Conservation (phyloP, 2,888 invertebrate genomes). For the Timema podura region DNA sequence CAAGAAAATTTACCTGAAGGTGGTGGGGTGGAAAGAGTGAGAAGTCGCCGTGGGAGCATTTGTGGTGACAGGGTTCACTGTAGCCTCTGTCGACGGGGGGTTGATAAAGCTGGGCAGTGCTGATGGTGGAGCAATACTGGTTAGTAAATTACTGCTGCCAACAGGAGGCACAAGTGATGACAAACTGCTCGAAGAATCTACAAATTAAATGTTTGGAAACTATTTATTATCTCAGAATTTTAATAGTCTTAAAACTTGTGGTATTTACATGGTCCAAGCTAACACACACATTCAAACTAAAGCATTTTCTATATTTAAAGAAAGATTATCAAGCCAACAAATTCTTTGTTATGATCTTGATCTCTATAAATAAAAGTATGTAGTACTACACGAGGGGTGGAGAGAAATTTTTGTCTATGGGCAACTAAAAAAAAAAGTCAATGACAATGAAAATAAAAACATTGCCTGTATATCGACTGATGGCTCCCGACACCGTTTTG, state of each 20-base stretch:
- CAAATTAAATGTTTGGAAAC: slow-evolving; percentile 28
- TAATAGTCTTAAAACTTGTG: background rate
- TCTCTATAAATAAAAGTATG: too few species aligned
- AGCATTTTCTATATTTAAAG: too few species aligned
- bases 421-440: too few species aligned
- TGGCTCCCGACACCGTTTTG: too few species aligned
- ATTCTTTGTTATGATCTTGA: too few species aligned
- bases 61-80: slow-evolving; percentile 11
- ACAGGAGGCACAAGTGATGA: slow-evolving; percentile 37
- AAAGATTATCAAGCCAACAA: too few species aligned
- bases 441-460: too few species aligned
- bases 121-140: slow-evolving; percentile 65
- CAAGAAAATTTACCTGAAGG: slow-evolving; percentile 41
- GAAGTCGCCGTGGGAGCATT: slow-evolving; percentile 17
- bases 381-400: too few species aligned
- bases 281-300: too few species aligned
- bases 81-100: slow-evolving; percentile 41
- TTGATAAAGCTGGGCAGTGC: slow-evolving; percentile 63
- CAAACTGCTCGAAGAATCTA: slow-evolving; percentile 45
- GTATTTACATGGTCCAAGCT: background rate
- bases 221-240: background rate
- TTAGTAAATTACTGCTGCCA: too few species aligned
- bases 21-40: slow-evolving; percentile 41
- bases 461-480: too few species aligned
- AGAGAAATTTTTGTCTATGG: too few species aligned